These are phyloP conservation scores for Dasyurus viverrinus DNA, from an alignment of 2,113 vertebrate species.

Conservation along the genomic window DNA sequence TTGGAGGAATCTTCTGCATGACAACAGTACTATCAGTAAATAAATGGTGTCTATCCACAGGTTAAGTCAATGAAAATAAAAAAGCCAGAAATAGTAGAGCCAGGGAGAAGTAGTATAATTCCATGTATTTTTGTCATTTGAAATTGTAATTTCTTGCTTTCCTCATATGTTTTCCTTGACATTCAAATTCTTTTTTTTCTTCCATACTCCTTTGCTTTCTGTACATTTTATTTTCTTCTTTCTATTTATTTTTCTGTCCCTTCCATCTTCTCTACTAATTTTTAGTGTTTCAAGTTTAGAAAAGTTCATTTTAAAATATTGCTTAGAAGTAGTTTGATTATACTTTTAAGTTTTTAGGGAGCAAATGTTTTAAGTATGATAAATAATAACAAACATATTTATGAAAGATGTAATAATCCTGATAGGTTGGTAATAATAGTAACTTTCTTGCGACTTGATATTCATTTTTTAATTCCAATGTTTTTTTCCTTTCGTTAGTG, in stretches of 20 bases:
- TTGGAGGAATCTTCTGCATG: background rate
- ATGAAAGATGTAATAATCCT: background rate
- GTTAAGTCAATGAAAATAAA: background rate
- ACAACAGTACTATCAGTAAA: fast-evolving
- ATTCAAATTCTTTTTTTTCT: fast-evolving
- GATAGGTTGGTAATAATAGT: background rate
- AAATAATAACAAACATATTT: slow-evolving; percentile 50
- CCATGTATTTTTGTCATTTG: fast-evolving
- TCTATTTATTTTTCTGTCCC: too few relatives aligned
- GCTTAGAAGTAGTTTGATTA: slow-evolving; percentile 15
- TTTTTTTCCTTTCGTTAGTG: background rate
- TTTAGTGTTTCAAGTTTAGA: background rate
- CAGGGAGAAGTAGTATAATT: background rate
- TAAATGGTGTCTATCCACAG: background rate
- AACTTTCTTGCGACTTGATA: background rate
- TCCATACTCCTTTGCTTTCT: fast-evolving
- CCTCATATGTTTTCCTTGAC: fast-evolving
- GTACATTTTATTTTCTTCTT: background rate
- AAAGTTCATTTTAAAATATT: slow-evolving; percentile 7
- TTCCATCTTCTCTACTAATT: background rate
- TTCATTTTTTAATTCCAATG: background rate
- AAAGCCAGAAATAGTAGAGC: background rate
- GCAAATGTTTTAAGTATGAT: slow-evolving; percentile 40
- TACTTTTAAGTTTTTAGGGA: slow-evolving; percentile 46
- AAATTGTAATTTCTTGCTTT: fast-evolving